phyloP scores from a whole-genome alignment of 1,140 invertebrate species.

The Phymorhynchus buccinoides region DNA sequence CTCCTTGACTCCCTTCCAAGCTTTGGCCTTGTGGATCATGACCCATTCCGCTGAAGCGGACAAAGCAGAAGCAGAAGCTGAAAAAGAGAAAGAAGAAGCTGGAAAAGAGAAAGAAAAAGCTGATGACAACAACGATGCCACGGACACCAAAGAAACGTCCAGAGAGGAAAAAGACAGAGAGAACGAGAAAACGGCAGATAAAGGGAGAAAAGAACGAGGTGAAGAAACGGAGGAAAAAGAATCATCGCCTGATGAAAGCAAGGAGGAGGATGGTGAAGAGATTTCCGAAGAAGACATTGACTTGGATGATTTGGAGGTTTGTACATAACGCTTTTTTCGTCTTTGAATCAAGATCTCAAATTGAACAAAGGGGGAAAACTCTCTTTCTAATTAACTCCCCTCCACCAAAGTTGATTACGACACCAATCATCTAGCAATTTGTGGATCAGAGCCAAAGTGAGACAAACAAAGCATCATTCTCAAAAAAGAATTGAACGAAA shows the following conservation, averaged over 20 bases:
- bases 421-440: too few species aligned
- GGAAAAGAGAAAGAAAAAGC: constrained; percentile 29
- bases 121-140: constrained; percentile 33
- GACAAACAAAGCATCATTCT: too few species aligned
- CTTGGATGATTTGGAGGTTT: constrained; percentile 15
- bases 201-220: not conserved
- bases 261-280: not conserved
- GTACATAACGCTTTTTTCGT: too few species aligned
- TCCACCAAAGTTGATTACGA: too few species aligned
- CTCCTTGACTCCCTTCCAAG: not conserved
- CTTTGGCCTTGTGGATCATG: constrained; percentile 38
- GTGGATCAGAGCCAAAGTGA: too few species aligned
- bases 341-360: too few species aligned
- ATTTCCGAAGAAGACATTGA: not conserved
- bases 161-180: constrained; percentile 21
- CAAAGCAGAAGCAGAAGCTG: not conserved
- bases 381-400: too few species aligned
- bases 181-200: not conserved
- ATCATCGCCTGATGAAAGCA: not conserved
- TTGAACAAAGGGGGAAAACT: too few species aligned
- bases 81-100: constrained; percentile 29
- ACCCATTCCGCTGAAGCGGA: not conserved
- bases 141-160: constrained; percentile 29
- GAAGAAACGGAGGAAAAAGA: not conserved
- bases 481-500: too few species aligned